Conservation (phyloP, 2,797 vertebrate species). For the Muscicapa comitata region DNA sequence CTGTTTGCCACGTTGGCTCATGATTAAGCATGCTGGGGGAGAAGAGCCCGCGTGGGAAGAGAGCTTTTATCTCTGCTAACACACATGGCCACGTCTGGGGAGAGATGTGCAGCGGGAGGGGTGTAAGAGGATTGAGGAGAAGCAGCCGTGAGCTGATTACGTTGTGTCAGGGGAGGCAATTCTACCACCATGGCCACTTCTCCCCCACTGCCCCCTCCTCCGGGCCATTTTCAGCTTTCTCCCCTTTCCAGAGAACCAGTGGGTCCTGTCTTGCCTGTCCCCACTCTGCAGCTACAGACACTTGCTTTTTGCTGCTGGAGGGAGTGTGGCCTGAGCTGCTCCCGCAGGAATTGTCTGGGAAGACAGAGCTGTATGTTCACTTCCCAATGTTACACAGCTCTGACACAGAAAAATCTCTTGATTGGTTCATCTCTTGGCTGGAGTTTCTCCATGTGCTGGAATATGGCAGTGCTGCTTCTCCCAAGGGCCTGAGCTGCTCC, state of each 20-base stretch:
- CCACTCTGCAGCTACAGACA: background rate
- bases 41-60: background rate
- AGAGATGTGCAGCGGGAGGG: background rate
- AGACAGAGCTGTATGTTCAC: background rate
- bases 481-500: background rate
- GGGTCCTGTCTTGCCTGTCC: background rate
- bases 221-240: background rate
- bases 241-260: background rate
- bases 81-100: background rate
- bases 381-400: background rate
- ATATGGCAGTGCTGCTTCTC: background rate
- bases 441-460: background rate
- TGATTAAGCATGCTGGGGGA: background rate
- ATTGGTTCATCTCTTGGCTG: background rate
- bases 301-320: background rate
- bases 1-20: background rate
- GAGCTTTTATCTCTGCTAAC: conserved; percentile 37
- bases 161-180: background rate
- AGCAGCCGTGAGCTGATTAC: background rate
- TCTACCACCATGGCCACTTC: background rate
- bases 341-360: background rate
- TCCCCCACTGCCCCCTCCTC: background rate
- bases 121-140: background rate
- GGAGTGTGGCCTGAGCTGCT: background rate
- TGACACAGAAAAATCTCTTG: background rate